These are phyloP conservation scores for Leuciscus idus DNA, from an alignment of 2,113 vertebrate genomes.

Conservation along the genomic window DNA sequence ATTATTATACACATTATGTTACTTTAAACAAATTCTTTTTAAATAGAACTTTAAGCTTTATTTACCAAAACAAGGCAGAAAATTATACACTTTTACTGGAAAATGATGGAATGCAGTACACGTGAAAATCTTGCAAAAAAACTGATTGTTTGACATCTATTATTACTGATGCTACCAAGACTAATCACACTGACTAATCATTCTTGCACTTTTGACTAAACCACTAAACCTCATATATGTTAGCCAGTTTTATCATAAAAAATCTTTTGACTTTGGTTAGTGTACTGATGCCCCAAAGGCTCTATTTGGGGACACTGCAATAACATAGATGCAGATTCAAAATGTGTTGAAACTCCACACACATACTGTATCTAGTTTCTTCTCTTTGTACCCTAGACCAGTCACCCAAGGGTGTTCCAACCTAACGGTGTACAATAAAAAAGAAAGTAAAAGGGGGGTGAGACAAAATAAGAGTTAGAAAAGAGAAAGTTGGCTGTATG, in stretches of 20 bases:
- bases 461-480: background rate
- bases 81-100: no score
- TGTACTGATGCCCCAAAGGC: no score
- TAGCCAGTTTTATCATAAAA: background rate
- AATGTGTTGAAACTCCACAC: background rate
- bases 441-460: background rate
- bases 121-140: background rate
- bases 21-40: no score
- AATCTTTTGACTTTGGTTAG: no score
- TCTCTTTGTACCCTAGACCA: background rate
- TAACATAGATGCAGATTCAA: background rate
- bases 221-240: background rate
- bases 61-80: no score
- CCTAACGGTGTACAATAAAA: background rate
- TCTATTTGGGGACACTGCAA: no score
- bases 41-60: no score
- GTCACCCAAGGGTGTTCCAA: background rate
- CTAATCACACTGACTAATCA: background rate
- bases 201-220: background rate
- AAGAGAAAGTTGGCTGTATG: constrained; percentile 14
- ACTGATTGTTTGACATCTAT: background rate
- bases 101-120: background rate
- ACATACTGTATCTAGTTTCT: background rate
- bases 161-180: background rate
- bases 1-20: no score